Conservation (phyloP, 1,140 invertebrate species). For the Latrodectus geometricus region DNA sequence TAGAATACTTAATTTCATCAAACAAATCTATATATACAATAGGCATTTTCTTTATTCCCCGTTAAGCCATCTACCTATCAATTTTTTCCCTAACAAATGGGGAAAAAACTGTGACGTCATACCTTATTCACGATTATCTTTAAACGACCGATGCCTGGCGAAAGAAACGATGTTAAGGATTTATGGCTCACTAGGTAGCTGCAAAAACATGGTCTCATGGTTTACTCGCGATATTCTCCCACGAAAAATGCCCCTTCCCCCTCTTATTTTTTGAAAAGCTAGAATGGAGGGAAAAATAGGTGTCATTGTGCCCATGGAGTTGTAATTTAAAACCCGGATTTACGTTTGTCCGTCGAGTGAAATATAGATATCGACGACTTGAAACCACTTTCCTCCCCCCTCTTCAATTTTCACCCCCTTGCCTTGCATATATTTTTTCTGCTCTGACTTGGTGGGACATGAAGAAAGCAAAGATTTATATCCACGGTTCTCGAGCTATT, state of each 20-base stretch:
- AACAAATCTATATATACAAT: too few relatives aligned
- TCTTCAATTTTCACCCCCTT: not conserved
- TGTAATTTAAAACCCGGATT: conserved; percentile 61
- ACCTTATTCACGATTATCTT: not conserved
- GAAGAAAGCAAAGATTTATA: not conserved
- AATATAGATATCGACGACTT: conserved; percentile 60
- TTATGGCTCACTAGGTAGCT: conserved; percentile 59
- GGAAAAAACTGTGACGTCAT: conserved; percentile 32
- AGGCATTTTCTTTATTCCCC: not conserved
- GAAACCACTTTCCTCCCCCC: not conserved
- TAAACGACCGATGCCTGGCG: conserved; percentile 26
- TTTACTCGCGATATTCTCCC: conserved; percentile 44
- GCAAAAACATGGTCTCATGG: conserved; percentile 43
- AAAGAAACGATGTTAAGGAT: conserved; percentile 44
- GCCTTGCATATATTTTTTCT: conserved; percentile 12
- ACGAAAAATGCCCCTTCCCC: conserved; percentile 27
- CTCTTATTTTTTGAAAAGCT: not conserved
- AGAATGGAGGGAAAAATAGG: conserved; percentile 31
- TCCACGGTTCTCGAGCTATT: too few relatives aligned
- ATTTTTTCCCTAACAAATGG: conserved; percentile 18
- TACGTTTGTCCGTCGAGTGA: conserved; percentile 55
- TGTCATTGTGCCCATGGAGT: conserved; percentile 57
- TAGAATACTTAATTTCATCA: too few relatives aligned
- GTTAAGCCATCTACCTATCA: not conserved
- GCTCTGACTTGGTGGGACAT: conserved; percentile 30